Evolutionary conservation across 2,888 invertebrate genomes (phyloP).

Genomic region (Aleiodes leptofemur): DNA sequence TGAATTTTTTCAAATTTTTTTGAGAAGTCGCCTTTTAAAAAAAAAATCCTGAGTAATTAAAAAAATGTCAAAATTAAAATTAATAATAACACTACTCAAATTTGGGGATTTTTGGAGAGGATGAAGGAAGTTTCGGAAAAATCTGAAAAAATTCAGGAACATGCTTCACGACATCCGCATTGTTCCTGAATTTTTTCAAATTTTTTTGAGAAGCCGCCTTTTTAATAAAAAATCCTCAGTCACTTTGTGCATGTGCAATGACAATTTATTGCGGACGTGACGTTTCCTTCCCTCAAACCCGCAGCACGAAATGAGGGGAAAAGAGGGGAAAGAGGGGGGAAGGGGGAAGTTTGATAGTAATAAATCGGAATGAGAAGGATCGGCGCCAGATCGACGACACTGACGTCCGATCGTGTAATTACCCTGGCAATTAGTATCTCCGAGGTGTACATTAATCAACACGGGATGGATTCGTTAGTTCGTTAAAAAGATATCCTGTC

Average conservation of each 20-base stretch:
- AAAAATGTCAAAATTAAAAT: too few relatives aligned
- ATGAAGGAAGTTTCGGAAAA: neutral
- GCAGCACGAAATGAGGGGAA: neutral
- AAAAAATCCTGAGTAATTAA: too few relatives aligned
- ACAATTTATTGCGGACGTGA: conserved; percentile 40
- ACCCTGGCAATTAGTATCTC: conserved; percentile 62
- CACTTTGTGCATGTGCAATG: conserved; percentile 31
- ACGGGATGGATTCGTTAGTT: conserved; percentile 71
- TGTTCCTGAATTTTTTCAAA: too few relatives aligned
- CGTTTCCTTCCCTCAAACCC: conserved; percentile 15
- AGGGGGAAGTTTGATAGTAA: conserved; percentile 9
- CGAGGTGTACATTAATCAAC: conserved; percentile 66
- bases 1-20: too few relatives aligned
- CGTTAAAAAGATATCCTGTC: conserved; percentile 58
- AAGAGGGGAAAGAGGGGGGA: conserved; percentile 24
- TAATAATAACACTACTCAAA: too few relatives aligned
- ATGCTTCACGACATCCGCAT: too few relatives aligned
- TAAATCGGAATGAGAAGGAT: conserved; percentile 52
- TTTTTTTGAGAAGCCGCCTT: too few relatives aligned
- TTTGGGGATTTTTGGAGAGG: too few relatives aligned
- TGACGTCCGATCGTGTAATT: conserved; percentile 57
- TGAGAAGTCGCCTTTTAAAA: too few relatives aligned
- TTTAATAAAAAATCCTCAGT: conserved; percentile 14
- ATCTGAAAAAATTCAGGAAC: neutral
- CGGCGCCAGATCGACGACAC: conserved; percentile 63